Conservation (phyloP, 2,797 vertebrate species). For the Ataeniobius toweri region DNA sequence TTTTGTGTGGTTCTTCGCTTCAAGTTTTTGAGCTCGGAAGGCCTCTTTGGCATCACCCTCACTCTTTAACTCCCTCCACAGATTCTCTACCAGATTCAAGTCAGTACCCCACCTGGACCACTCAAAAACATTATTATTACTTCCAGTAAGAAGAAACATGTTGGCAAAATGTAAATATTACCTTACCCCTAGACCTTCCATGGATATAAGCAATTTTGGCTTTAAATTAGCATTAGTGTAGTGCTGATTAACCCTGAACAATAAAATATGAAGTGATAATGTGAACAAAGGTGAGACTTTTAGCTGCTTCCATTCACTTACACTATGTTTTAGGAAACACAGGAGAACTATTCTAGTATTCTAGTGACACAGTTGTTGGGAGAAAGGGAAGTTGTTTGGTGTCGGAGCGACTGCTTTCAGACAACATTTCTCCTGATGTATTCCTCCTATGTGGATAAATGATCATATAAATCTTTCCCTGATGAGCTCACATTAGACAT, state of each 20-base stretch:
- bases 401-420: neutral
- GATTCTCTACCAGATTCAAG: no score
- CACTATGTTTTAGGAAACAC: neutral
- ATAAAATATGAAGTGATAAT: neutral
- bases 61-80: no score
- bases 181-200: neutral
- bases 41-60: neutral
- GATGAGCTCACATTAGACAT: neutral
- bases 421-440: neutral
- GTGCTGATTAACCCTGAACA: neutral
- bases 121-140: no score
- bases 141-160: neutral
- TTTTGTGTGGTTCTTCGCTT: no score
- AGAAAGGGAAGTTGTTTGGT: neutral
- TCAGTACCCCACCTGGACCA: no score
- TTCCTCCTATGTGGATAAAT: neutral
- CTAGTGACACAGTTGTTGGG: neutral
- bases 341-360: neutral
- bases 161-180: neutral
- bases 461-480: neutral
- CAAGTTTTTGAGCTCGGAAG: neutral
- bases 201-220: neutral
- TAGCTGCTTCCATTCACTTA: neutral
- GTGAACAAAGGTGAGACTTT: neutral
- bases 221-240: neutral